Evolutionary conservation across 2,797 vertebrate species (phyloP).

Genomic region (Sebastes itinus): DNA sequence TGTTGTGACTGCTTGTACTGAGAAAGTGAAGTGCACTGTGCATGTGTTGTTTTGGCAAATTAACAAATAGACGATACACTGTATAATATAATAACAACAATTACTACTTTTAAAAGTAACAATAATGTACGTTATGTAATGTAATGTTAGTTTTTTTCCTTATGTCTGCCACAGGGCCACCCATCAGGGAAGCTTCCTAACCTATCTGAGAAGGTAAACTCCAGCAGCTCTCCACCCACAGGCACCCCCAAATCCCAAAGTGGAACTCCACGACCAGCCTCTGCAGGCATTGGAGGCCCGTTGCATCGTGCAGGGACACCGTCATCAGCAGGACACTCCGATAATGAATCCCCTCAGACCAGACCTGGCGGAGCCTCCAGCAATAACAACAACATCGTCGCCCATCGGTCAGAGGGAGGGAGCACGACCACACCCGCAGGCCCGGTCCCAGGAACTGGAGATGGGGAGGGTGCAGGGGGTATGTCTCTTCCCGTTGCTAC

Average conservation of each 20-base stretch:
- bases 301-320: conserved; percentile 77
- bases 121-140: background rate
- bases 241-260: conserved; percentile 90
- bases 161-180: conserved; percentile 63
- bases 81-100: background rate
- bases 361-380: conserved; percentile 63
- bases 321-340: conserved; percentile 77
- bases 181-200: conserved; percentile 83
- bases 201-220: conserved; percentile 85
- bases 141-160: background rate
- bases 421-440: conserved; percentile 38
- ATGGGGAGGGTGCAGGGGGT: conserved; percentile 61
- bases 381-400: conserved; percentile 59
- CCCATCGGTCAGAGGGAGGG: conserved; percentile 68
- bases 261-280: conserved; percentile 79
- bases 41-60: background rate
- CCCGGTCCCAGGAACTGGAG: conserved; percentile 52
- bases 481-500: conserved; percentile 65
- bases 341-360: conserved; percentile 77
- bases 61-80: background rate
- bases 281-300: conserved; percentile 75
- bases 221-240: conserved; percentile 86
- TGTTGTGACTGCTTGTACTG: background rate
- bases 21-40: background rate
- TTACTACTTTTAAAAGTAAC: background rate